phyloP scores from a whole-genome alignment of 2,888 invertebrate species.

The Lymantria monacha region DNA sequence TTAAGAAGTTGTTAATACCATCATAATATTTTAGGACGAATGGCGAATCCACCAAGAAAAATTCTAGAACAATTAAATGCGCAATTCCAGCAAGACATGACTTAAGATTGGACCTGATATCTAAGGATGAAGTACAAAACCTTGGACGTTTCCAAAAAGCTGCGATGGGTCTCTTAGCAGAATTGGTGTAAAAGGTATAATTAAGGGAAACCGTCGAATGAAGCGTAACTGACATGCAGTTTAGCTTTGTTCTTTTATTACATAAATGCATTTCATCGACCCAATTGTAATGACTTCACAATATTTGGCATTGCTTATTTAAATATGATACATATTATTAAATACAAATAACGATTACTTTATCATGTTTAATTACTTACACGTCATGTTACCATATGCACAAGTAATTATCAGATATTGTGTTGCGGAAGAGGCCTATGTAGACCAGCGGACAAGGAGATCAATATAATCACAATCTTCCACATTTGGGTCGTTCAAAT shows the following conservation, averaged over 20 bases:
- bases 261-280: slow-evolving; percentile 23
- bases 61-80: not conserved
- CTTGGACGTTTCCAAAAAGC: not conserved
- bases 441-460: too few relatives aligned
- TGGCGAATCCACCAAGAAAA: not conserved
- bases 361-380: too few relatives aligned
- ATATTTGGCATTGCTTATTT: too few relatives aligned
- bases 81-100: not conserved
- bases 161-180: not conserved
- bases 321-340: too few relatives aligned
- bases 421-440: too few relatives aligned
- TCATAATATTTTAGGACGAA: too few relatives aligned
- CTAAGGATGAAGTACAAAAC: not conserved
- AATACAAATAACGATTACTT: too few relatives aligned
- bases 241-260: slow-evolving; percentile 24
- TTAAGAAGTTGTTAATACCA: too few relatives aligned
- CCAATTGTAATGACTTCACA: slow-evolving; percentile 6
- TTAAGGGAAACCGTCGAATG: slow-evolving; percentile 18
- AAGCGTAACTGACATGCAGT: slow-evolving; percentile 32
- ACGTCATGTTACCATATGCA: too few relatives aligned
- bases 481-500: too few relatives aligned
- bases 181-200: slow-evolving; percentile 20
- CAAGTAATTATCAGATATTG: too few relatives aligned
- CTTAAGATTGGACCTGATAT: not conserved
- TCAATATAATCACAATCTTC: too few relatives aligned